Percentiles rank a stretch among this genome's conserved stretches.
Conservation (phyloP, 1,140 invertebrate genomes). For the Drosophila kohkoa region DNA sequence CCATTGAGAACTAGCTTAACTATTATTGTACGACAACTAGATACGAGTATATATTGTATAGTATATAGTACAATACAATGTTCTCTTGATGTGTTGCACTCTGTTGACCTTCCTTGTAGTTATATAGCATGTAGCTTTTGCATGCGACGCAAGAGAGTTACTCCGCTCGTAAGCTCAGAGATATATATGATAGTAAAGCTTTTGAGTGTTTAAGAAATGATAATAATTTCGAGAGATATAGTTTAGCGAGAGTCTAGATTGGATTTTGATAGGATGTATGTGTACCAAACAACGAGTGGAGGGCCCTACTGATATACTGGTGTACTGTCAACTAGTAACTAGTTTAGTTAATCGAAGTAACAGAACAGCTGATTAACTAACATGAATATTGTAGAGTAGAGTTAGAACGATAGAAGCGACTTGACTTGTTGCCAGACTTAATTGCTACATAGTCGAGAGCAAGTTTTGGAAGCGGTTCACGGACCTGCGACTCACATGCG, state of each 20-base stretch:
- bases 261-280: slow-evolving; percentile 11
- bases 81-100: slow-evolving; percentile 2
- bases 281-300: slow-evolving; percentile 56
- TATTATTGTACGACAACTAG: slow-evolving; percentile 4
- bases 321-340: slow-evolving; percentile 26
- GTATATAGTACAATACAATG: not conserved
- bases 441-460: slow-evolving; percentile 14
- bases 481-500: slow-evolving; percentile 60
- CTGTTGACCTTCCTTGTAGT: slow-evolving; percentile 12
- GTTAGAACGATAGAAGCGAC: slow-evolving; percentile 29
- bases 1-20: slow-evolving; percentile 1
- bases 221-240: slow-evolving; percentile 10
- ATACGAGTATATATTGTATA: not conserved
- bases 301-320: slow-evolving; percentile 49
- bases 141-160: slow-evolving; percentile 22
- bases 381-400: slow-evolving; percentile 45
- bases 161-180: slow-evolving; percentile 41
- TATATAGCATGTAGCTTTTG: slow-evolving; percentile 42
- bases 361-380: slow-evolving; percentile 40
- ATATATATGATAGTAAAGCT: slow-evolving; percentile 53
- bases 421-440: slow-evolving; percentile 20
- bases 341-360: slow-evolving; percentile 31
- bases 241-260: not conserved
- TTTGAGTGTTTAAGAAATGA: slow-evolving; percentile 23
- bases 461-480: slow-evolving; percentile 8